Conservation (phyloP, 2,888 invertebrate species). For the Chloroclystis v-ata region DNA sequence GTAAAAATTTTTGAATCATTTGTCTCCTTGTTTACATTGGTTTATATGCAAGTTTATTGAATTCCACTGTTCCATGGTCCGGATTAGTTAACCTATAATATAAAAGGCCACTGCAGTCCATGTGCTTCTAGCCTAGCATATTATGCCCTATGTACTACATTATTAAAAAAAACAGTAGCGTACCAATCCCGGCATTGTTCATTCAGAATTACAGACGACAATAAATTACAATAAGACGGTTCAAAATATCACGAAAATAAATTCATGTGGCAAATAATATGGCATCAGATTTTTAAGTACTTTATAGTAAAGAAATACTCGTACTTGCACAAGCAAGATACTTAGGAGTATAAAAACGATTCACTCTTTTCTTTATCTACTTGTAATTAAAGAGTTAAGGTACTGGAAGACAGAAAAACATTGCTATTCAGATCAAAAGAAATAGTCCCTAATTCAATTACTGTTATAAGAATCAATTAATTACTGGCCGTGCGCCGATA, state of each 20-base stretch:
- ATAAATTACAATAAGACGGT: constrained; percentile 66
- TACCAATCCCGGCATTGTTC: constrained; percentile 51
- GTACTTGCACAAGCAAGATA: constrained; percentile 35
- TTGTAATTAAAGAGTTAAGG: constrained; percentile 47
- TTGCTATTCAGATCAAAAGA: constrained; percentile 71
- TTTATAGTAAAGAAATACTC: constrained; percentile 51
- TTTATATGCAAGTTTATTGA: neutral
- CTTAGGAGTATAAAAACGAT: constrained; percentile 34
- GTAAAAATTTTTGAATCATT: too few species aligned
- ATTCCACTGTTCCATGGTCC: neutral
- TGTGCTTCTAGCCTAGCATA: constrained; percentile 68
- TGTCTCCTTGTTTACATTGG: too few species aligned
- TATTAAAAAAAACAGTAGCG: constrained; percentile 43
- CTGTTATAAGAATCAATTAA: constrained; percentile 38
- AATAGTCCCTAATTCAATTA: constrained; percentile 43
- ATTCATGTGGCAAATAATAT: constrained; percentile 76
- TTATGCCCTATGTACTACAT: constrained; percentile 58
- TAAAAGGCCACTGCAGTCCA: constrained; percentile 69
- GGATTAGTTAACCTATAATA: constrained; percentile 31
- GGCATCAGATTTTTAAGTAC: constrained; percentile 76
- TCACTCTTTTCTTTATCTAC: constrained; percentile 39
- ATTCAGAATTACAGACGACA: constrained; percentile 58
- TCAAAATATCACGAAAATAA: constrained; percentile 72
- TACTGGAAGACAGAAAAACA: constrained; percentile 75
- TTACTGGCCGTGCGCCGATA: constrained; percentile 66